Base-by-base conservation (phyloP, 2,888 invertebrate genomes). In the Saturnia pavonia region DNA sequence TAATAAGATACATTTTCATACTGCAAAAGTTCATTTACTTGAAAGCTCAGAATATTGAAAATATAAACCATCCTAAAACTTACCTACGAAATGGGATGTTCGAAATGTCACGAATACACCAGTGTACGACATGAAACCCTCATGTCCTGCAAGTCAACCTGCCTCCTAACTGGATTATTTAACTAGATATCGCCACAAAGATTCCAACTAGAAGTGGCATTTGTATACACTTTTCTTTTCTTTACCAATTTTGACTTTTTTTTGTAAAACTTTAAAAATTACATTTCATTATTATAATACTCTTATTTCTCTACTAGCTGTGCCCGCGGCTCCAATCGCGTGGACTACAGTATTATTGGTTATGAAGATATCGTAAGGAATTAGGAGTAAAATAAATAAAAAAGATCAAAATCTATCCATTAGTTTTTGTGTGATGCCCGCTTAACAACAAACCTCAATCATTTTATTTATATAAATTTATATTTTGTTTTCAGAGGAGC, bases 161-260 rank as follows among this genome's bases (percentile, higher is more conserved):
- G 80, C 72, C 80, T 77, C 72, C 79, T 90, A 89, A 91, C 85
- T 83, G 79, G 84, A 88, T 91, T 91, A 89, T 77, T 77, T 82
- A 76, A 76, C 73, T 74, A 74, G 74, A 73, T 72, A 67, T 67
- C 75, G 48, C 54, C 66, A 75, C 76, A 43, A 69, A 79, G 70
- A 22, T 16, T 25, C 22, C 27, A 4, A 22, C 83, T 84, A 68
- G 84, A 85, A 77, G 34, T 40, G 83, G 42, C 75, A 66, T 70
- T 16, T 60, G 22, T 34, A n/a, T 16, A 7, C 19, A n/a, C 42
- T 48, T 48, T n/a, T 43, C 7, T 42, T n/a, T n/a, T n/a, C n/a
- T n/a, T n/a, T n/a, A n/a, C n/a, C n/a, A 48, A 12, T 42, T 48
- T 14, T 25, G 6, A n/a, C n/a, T n/a, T 34, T 34, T 34, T 34